Evolutionary conservation across 2,797 vertebrate genomes (phyloP), one percentile per base, ranked within the genome.

Genomic region (Enteromius treurensis): DNA sequence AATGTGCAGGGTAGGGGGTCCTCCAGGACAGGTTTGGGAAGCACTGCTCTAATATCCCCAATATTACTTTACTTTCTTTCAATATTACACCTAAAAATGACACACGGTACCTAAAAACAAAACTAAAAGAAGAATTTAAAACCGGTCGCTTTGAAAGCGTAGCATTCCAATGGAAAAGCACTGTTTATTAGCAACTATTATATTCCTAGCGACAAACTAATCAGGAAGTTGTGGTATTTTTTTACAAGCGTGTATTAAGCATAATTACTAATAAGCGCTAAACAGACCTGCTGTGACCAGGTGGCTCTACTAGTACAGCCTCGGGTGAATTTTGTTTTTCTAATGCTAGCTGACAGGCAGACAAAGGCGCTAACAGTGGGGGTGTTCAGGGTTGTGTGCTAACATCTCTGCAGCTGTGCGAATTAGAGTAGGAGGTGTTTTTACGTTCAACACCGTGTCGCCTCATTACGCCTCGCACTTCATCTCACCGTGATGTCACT

Each of bases 291-390:
- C 68, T 73, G 40, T 64, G 80, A 60, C 58, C 88, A 87, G 80
- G 88, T 90, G 89, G 60, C 32, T 45, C 1, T 3, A 67, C 45
- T 67, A 67, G 15, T 71, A 82, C 47, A 68, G 67, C 80, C 47
- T 75, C 53, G 10, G 42, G 86, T 82, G 89, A 86, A 81, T 85
- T 86, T 42, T 73, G 47, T 83, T 85, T 53, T 78, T 34, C 86
- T 94, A 92, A 95, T 92, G 86, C 89, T 89, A 89, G 90, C 84
- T 91, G 94, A 91, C 93, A 93, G 89, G 53, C 84, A 81, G 74
- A 95, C 92, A 95, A 94, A 93, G 91, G 90, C 90, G 87, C 88
- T 77, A 88, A 70, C 91, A 34, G 47, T 7, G 76, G 91, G 93
- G 82, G 91, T 89, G 90, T 83, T 81, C 69, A 76, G 81, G 86